A percentile compares a stretch with the other conserved stretches of the same genome.
Evolutionary conservation across 2,888 invertebrate species (phyloP).

Genomic region (Spicauda simplicius): DNA sequence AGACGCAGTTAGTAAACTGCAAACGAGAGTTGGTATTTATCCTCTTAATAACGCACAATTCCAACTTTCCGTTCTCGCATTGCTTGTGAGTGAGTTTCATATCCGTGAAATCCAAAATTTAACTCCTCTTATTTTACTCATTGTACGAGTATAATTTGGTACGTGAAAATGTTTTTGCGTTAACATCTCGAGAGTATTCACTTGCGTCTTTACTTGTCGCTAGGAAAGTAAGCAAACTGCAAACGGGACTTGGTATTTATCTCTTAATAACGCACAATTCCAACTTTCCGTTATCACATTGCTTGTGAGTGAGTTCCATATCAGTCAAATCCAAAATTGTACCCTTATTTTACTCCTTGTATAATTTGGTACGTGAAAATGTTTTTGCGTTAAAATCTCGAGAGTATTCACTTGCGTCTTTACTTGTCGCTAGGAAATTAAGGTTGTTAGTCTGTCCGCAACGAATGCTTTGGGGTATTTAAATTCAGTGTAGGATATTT

Average conservation of each 20-base stretch:
- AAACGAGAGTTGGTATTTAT: slow-evolving; percentile 28
- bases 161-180: slow-evolving; percentile 33
- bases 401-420: slow-evolving; percentile 38
- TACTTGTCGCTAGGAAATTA: slow-evolving; percentile 41
- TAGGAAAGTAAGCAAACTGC: slow-evolving; percentile 29
- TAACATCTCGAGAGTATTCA: slow-evolving; percentile 38
- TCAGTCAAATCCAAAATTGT: slow-evolving; percentile 31
- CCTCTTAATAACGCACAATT: slow-evolving; percentile 32
- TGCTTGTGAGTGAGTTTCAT: slow-evolving; percentile 16
- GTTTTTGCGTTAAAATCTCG: slow-evolving; percentile 36
- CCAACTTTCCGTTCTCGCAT: slow-evolving; percentile 14
- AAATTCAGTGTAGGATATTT: slow-evolving; percentile 17
- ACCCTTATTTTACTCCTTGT: slow-evolving; percentile 36
- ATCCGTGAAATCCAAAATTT: slow-evolving; percentile 31
- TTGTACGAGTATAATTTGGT: slow-evolving; percentile 39
- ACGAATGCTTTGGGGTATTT: slow-evolving; percentile 27
- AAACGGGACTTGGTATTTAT: slow-evolving; percentile 27
- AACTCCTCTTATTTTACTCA: slow-evolving; percentile 35
- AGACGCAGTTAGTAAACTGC: slow-evolving; percentile 27
- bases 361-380: slow-evolving; percentile 36
- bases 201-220: slow-evolving; percentile 38
- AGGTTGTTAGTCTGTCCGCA: slow-evolving; percentile 33
- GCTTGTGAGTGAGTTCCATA: slow-evolving; percentile 17
- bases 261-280: slow-evolving; percentile 33
- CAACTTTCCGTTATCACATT: slow-evolving; percentile 12